Evolutionary conservation across 1,140 invertebrate species (phyloP).

Genomic region (Ostrea denselamellosa): DNA sequence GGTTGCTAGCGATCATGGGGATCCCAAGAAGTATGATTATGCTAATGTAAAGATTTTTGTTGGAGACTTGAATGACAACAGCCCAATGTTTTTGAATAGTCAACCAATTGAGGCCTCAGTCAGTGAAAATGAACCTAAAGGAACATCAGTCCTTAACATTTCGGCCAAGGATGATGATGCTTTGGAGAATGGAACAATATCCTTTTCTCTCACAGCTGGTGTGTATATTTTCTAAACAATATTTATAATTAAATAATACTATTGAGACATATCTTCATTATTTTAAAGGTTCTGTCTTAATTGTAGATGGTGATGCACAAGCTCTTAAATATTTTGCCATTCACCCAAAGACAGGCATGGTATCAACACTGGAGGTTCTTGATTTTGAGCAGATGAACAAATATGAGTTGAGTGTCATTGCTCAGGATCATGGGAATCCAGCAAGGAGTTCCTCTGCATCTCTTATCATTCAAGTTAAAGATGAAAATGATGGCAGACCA

Average conservation of each 20-base stretch:
- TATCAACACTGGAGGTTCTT: conserved; percentile 90
- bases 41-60: conserved; percentile 87
- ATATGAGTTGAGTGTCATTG: conserved; percentile 91
- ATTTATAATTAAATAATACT: not conserved
- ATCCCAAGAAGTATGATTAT: conserved; percentile 86
- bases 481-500: conserved; percentile 76
- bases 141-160: conserved; percentile 94
- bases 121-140: conserved; percentile 91
- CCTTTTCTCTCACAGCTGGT: conserved; percentile 59
- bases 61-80: conserved; percentile 95
- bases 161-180: conserved; percentile 95
- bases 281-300: conserved; percentile 41
- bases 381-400: conserved; percentile 94
- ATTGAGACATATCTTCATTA: not conserved
- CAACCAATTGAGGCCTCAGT: conserved; percentile 58
- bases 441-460: conserved; percentile 81
- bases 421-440: conserved; percentile 91
- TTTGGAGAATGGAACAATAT: conserved; percentile 72
- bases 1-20: conserved; percentile 91
- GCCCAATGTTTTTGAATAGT: conserved; percentile 84
- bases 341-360: conserved; percentile 83
- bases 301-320: conserved; percentile 60
- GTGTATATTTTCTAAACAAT: not conserved
- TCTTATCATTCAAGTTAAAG: conserved; percentile 71
- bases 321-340: conserved; percentile 68